Percentiles rank a stretch among this genome's conserved stretches.
Conservation (phyloP, 2,113 vertebrate genomes). For the Condylura cristata region DNA sequence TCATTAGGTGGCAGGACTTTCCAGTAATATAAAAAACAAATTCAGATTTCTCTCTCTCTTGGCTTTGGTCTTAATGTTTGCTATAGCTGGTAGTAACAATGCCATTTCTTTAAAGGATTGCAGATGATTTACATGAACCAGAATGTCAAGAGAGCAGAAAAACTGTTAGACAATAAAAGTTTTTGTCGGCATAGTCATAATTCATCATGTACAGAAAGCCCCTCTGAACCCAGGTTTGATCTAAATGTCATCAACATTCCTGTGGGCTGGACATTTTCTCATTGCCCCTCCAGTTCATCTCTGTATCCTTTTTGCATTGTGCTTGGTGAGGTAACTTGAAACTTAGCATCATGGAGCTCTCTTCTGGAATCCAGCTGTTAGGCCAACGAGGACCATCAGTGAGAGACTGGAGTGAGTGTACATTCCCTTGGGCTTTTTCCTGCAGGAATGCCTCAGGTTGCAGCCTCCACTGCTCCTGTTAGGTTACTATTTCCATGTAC, state of each 20-base stretch:
- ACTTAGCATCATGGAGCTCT: not conserved
- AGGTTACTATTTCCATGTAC: not conserved
- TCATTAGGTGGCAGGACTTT: conserved; percentile 62
- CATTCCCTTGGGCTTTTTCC: not conserved
- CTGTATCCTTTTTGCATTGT: not conserved
- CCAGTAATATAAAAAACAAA: not conserved
- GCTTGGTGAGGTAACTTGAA: not conserved
- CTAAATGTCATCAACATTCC: not conserved
- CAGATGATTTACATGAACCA: conserved; percentile 34
- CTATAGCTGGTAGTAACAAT: conserved; percentile 30
- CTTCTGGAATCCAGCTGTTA: not conserved
- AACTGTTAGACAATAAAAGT: conserved; percentile 36
- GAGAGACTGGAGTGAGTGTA: not conserved
- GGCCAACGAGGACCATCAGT: not conserved
- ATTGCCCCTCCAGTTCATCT: not conserved
- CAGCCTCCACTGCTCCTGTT: not conserved
- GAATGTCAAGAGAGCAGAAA: conserved; percentile 22
- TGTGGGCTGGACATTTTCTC: not conserved
- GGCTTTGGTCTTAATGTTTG: conserved; percentile 43
- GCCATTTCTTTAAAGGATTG: conserved; percentile 48
- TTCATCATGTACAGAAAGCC: not conserved
- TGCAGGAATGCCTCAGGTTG: not conserved
- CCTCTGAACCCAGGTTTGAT: not conserved
- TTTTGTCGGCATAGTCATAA: not conserved
- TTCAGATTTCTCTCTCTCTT: conserved; percentile 60